These are phyloP conservation scores for Orchestes rusci DNA, from an alignment of 2,888 invertebrate genomes.

Conservation along the genomic window DNA sequence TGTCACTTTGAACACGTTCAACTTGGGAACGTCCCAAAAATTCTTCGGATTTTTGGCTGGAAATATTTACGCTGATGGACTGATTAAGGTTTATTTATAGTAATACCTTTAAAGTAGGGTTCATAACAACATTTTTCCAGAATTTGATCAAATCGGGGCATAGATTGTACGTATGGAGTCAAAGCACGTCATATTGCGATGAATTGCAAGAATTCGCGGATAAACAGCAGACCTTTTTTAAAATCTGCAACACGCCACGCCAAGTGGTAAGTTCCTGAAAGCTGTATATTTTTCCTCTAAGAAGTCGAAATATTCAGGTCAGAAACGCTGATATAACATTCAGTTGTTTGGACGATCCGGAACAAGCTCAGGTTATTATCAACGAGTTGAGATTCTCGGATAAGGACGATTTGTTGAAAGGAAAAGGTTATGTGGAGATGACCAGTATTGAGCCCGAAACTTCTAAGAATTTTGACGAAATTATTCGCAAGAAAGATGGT, in stretches of 20 bases:
- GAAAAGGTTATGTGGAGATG: slow-evolving; percentile 94
- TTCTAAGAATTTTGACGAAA: slow-evolving; percentile 85
- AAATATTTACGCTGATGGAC: slow-evolving; percentile 17
- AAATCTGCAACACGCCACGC: slow-evolving; percentile 78
- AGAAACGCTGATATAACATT: slow-evolving; percentile 89
- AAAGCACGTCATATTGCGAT: slow-evolving; percentile 48
- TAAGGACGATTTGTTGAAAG: slow-evolving; percentile 59
- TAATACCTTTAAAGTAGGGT: too few species aligned
- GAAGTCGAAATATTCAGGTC: slow-evolving; percentile 37
- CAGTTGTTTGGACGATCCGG: slow-evolving; percentile 89
- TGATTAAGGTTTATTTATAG: too few species aligned
- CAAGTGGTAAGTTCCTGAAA: slow-evolving; percentile 66
- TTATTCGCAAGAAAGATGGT: slow-evolving; percentile 81
- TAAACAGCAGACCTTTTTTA: slow-evolving; percentile 41
- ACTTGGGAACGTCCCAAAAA: slow-evolving; percentile 13
- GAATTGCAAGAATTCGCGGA: slow-evolving; percentile 21
- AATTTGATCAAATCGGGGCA: slow-evolving; percentile 91
- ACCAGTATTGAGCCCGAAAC: slow-evolving; percentile 91
- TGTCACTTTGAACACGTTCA: slow-evolving; percentile 10
- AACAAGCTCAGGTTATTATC: slow-evolving; percentile 89
- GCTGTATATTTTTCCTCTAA: background rate
- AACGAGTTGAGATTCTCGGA: slow-evolving; percentile 89
- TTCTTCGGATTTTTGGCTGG: slow-evolving; percentile 19
- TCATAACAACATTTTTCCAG: slow-evolving; percentile 40
- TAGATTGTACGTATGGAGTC: slow-evolving; percentile 89